Conservation (phyloP, 1,140 invertebrate species). For the Pachyrhynchus sulphureomaculatus region DNA sequence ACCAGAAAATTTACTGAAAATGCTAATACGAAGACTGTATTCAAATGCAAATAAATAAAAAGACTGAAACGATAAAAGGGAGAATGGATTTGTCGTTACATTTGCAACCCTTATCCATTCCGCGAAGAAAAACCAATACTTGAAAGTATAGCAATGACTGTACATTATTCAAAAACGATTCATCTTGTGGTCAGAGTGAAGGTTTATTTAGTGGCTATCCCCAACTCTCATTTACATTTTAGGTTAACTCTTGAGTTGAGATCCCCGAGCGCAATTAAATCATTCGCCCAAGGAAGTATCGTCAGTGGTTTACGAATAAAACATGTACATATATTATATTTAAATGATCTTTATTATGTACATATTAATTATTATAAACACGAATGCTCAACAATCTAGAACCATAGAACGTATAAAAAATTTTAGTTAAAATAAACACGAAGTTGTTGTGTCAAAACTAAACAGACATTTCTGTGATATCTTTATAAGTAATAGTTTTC, state of each 20-base stretch:
- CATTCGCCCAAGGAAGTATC: constrained; percentile 20
- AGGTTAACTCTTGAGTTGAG: constrained; percentile 25
- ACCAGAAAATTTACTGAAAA: constrained; percentile 16
- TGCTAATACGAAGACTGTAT: constrained; percentile 20
- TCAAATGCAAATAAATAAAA: constrained; percentile 30
- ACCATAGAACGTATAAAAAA: too few species aligned
- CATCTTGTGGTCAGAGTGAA: constrained; percentile 26
- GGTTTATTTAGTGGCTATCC: constrained; percentile 27
- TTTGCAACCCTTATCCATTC: constrained; percentile 26
- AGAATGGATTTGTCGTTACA: constrained; percentile 24
- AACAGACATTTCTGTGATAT: too few species aligned
- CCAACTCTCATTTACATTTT: constrained; percentile 28
- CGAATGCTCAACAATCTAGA: too few species aligned
- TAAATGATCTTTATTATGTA: too few species aligned
- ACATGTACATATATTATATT: too few species aligned
- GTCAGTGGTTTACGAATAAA: neutral
- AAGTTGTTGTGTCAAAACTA: too few species aligned
- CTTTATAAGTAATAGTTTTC: too few species aligned
- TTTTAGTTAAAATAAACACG: too few species aligned
- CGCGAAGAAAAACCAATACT: constrained; percentile 16
- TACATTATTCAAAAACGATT: constrained; percentile 29
- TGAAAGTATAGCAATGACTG: constrained; percentile 26
- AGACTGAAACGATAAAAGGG: constrained; percentile 15
- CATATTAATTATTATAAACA: too few species aligned
- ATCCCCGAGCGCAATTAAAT: constrained; percentile 33